These are phyloP conservation scores for Lophochroa leadbeateri DNA, from an alignment of 2,113 vertebrate genomes.

Conservation along the genomic window DNA sequence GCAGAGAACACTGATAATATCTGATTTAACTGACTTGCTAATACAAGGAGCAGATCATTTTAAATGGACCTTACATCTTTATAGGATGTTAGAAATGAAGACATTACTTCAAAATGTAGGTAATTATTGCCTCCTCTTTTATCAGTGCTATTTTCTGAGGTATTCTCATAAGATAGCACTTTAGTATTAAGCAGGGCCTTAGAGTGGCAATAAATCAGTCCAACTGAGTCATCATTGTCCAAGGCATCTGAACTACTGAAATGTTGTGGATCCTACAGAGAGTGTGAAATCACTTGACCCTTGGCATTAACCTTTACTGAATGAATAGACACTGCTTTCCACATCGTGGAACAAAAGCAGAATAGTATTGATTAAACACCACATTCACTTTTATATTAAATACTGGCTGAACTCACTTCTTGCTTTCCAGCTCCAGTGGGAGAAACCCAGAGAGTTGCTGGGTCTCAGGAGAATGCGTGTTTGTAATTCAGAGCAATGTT, in stretches of 20 bases:
- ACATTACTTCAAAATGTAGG: constrained; percentile 83
- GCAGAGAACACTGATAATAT: constrained; percentile 70
- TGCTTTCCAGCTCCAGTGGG: constrained; percentile 77
- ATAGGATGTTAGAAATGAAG: constrained; percentile 82
- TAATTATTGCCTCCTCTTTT: constrained; percentile 84
- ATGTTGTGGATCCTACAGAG: constrained; percentile 88
- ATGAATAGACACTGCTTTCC: constrained; percentile 91
- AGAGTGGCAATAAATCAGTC: constrained; percentile 95
- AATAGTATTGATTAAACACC: constrained; percentile 98
- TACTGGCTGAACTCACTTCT: constrained; percentile 85
- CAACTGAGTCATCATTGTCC: constrained; percentile 95
- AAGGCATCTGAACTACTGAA: constrained; percentile 88
- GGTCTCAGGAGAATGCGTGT: constrained; percentile 86
- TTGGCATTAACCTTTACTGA: constrained; percentile 96
- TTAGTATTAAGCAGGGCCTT: constrained; percentile 82
- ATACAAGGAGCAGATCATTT: constrained; percentile 78
- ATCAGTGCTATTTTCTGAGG: constrained; percentile 82
- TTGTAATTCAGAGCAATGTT: constrained; percentile 93
- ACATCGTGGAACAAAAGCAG: constrained; percentile 91
- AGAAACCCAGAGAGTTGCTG: constrained; percentile 71
- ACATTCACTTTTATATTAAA: constrained; percentile 94
- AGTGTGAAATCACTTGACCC: constrained; percentile 99
- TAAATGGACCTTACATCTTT: constrained; percentile 80
- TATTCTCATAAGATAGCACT: constrained; percentile 96
- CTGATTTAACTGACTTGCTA: constrained; percentile 76